Conservation (phyloP, 1,140 invertebrate species). For the Drosophila micromelanica region DNA sequence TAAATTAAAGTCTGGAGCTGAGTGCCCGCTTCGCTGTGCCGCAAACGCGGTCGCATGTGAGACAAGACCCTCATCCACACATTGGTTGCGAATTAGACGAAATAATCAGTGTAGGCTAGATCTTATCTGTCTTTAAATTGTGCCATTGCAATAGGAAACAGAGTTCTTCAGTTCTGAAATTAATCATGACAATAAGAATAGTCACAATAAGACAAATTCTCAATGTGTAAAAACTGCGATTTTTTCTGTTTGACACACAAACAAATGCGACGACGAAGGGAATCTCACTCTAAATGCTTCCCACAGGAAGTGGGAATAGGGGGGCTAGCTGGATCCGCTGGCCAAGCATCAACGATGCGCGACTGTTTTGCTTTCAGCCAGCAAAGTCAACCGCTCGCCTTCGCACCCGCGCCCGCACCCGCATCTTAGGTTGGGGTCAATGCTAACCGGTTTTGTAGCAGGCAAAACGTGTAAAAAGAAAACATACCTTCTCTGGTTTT, state of each 20-base stretch:
- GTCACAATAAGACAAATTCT: conserved; percentile 25
- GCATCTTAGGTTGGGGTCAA: conserved; percentile 25
- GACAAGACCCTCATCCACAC: conserved; percentile 16
- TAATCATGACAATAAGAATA: conserved; percentile 50
- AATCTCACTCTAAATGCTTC: conserved; percentile 18
- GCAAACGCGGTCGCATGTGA: no score
- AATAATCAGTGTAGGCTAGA: conserved; percentile 4
- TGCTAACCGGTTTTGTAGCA: conserved; percentile 50
- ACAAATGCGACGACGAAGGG: conserved; percentile 35
- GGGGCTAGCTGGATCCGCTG: conserved; percentile 19
- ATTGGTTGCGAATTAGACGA: conserved; percentile 1
- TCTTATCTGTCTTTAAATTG: conserved; percentile 34
- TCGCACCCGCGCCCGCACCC: conserved; percentile 4
- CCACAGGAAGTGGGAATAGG: conserved; percentile 56
- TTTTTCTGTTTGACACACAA: not conserved
- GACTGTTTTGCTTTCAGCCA: conserved; percentile 17
- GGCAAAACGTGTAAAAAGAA: not conserved
- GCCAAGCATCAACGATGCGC: conserved; percentile 34
- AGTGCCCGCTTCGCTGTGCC: conserved; percentile 1
- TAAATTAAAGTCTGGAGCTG: conserved; percentile 28
- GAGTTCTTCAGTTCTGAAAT: conserved; percentile 23
- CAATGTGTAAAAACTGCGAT: conserved; percentile 16
- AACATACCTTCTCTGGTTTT: conserved; percentile 87
- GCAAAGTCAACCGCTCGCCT: conserved; percentile 3
- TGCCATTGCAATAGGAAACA: not conserved